These are phyloP conservation scores for Zoroaster sp. DNA, from an alignment of 53 echinoderm and acorn worm species.

Conservation along the genomic window DNA sequence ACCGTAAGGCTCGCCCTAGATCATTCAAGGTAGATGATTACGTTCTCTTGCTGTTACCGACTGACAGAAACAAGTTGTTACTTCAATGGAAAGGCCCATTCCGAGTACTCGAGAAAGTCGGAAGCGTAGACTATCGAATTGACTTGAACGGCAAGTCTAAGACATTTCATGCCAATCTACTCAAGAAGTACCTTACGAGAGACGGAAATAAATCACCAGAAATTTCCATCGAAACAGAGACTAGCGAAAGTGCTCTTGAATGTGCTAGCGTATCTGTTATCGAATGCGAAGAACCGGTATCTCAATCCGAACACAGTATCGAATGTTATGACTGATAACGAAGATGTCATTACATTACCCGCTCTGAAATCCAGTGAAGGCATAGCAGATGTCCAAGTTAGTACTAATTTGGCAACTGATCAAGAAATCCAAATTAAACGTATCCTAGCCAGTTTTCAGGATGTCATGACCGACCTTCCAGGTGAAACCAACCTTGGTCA, in stretches of 20 bases:
- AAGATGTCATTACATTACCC: slow-evolving; percentile 32
- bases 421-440: not conserved
- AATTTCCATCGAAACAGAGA: not conserved
- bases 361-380: slow-evolving; percentile 17
- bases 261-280: not conserved
- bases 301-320: not conserved
- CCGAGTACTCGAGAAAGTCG: slow-evolving; percentile 40
- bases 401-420: not conserved
- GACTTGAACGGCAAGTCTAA: slow-evolving; percentile 42
- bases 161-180: slow-evolving; percentile 56
- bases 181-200: slow-evolving; percentile 39
- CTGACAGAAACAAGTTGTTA: slow-evolving; percentile 62
- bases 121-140: slow-evolving; percentile 41
- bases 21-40: slow-evolving; percentile 59
- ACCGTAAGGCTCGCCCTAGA: slow-evolving; percentile 33
- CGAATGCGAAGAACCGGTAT: not conserved
- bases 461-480: slow-evolving; percentile 56
- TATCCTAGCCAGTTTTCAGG: not conserved
- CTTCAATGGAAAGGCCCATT: slow-evolving; percentile 79
- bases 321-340: slow-evolving; percentile 20
- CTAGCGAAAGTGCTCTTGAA: not conserved
- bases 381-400: slow-evolving; percentile 27
- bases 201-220: not conserved
- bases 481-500: slow-evolving; percentile 47
- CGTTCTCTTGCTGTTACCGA: slow-evolving; percentile 66